phyloP scores from a whole-genome alignment of 2,113 vertebrate species.

The Crotophaga sulcirostris region DNA sequence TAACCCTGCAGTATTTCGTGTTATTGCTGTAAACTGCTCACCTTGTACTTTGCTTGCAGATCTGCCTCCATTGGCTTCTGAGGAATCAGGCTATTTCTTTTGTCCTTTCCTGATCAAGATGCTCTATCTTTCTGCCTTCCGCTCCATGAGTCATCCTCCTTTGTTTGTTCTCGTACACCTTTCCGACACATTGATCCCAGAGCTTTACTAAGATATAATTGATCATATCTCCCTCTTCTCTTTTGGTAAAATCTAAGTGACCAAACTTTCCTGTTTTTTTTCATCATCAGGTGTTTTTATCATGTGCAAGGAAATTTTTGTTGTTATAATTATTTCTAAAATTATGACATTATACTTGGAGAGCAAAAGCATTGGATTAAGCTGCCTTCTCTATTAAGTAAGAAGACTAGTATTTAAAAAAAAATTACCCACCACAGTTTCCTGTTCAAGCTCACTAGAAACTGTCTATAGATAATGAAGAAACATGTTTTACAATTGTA shows the following conservation, averaged over 20 bases:
- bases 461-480: neutral
- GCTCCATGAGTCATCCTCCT: conserved; percentile 17
- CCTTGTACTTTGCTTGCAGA: conserved; percentile 54
- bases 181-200: neutral
- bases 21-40: conserved; percentile 67
- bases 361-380: neutral
- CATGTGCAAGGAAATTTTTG: neutral
- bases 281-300: neutral
- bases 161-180: conserved; percentile 40
- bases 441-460: neutral
- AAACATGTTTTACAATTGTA: neutral
- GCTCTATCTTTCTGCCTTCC: conserved; percentile 8
- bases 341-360: neutral
- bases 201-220: conserved; percentile 15
- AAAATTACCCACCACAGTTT: neutral
- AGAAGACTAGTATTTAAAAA: neutral
- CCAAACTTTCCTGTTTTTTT: neutral
- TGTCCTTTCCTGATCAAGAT: conserved; percentile 52
- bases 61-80: conserved; percentile 45
- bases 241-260: neutral
- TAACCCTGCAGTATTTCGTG: conserved; percentile 64
- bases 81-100: conserved; percentile 56
- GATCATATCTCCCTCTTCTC: neutral
- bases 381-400: neutral
- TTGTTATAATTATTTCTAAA: neutral